These are phyloP conservation scores for Diadophis punctatus DNA, from an alignment of 2,113 vertebrate species.

Conservation along the genomic window DNA sequence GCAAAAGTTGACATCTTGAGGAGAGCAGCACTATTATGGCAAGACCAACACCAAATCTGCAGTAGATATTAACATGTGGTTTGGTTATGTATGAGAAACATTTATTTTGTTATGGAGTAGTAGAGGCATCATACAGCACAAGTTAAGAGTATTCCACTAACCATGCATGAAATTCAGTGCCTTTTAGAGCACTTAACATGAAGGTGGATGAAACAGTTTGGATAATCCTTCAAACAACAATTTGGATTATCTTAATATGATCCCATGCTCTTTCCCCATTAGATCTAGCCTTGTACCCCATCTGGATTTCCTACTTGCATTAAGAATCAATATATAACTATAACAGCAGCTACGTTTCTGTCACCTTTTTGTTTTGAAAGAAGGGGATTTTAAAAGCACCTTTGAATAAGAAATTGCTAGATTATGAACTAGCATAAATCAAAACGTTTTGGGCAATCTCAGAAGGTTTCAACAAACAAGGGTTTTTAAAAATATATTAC, in stretches of 20 bases:
- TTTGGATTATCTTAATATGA: not conserved
- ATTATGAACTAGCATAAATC: not conserved
- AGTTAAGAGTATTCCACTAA: not conserved
- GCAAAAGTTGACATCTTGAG: constrained; percentile 80
- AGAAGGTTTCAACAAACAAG: not conserved
- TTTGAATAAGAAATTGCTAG: not conserved
- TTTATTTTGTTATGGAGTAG: not conserved
- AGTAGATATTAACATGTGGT: constrained; percentile 41
- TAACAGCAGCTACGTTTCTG: not conserved
- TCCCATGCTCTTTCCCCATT: not conserved
- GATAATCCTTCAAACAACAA: not conserved
- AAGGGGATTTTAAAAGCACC: not conserved
- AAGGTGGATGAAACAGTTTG: not conserved
- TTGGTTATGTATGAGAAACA: not conserved
- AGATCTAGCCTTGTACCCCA: not conserved
- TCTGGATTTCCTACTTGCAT: not conserved
- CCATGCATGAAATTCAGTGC: not conserved
- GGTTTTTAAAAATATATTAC: not conserved
- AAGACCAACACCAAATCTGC: constrained; percentile 90
- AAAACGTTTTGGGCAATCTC: not conserved
- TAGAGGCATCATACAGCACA: not conserved
- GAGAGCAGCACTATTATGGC: constrained; percentile 78
- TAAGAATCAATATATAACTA: not conserved
- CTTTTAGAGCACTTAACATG: not conserved
- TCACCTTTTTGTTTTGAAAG: not conserved